Percentiles rank a stretch among this genome's conserved stretches.
Evolutionary conservation across 2,113 vertebrate species (phyloP).

Genomic region (Corythoichthys intestinalis): DNA sequence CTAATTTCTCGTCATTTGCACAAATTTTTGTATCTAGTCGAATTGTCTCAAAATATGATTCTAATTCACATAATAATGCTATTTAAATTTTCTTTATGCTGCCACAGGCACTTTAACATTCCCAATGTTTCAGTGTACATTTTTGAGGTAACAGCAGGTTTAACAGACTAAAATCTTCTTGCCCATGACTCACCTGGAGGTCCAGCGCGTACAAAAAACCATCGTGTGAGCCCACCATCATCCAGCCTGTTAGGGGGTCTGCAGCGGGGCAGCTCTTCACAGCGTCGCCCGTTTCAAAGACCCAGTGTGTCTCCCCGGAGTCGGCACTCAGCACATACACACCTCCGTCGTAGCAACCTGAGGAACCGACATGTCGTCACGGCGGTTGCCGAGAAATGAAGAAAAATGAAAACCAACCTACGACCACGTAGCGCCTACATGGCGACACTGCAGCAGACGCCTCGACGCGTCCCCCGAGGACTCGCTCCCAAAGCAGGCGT

Average conservation of each 20-base stretch:
- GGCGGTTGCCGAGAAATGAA: neutral
- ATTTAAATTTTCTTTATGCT: no score
- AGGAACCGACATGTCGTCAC: neutral
- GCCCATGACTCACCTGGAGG: slow-evolving; percentile 74
- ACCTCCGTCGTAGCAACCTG: slow-evolving; percentile 87
- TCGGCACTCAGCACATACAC: slow-evolving; percentile 80
- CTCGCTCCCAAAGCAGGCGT: slow-evolving; percentile 82
- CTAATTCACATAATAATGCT: no score
- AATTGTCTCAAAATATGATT: no score
- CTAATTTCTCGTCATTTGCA: no score
- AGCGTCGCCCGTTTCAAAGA: slow-evolving; percentile 79
- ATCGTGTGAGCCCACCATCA: slow-evolving; percentile 89
- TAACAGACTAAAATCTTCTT: no score
- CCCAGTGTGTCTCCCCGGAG: slow-evolving; percentile 80
- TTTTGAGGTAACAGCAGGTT: no score
- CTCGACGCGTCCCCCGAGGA: slow-evolving; percentile 86
- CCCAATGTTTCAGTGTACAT: no score
- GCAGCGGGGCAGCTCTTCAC: slow-evolving; percentile 85
- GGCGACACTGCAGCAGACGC: slow-evolving; percentile 84
- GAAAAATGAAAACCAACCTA: slow-evolving; percentile 73
- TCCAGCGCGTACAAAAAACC: slow-evolving; percentile 85
- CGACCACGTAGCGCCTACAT: slow-evolving; percentile 82
- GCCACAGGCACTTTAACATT: no score
- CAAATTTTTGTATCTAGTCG: no score
- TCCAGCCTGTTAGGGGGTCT: slow-evolving; percentile 77